Evolutionary conservation across 2,113 vertebrate species (phyloP).

Genomic region (Trematocara marginatum): DNA sequence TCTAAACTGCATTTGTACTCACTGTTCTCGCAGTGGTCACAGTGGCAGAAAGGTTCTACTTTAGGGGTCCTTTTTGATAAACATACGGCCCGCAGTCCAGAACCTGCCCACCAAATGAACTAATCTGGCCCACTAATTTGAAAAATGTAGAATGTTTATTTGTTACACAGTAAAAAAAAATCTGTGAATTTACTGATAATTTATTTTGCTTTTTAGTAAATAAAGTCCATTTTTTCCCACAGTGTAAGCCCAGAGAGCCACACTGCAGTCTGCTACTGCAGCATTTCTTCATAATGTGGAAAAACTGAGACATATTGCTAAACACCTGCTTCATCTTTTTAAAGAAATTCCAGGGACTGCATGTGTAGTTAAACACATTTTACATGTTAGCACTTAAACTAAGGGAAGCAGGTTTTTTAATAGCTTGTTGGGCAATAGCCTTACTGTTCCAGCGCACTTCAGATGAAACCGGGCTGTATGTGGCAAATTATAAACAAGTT

Average conservation of each 20-base stretch:
- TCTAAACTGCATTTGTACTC: neutral
- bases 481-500: neutral
- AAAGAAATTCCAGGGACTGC: neutral
- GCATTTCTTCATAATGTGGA: neutral
- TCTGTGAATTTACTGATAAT: neutral
- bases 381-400: neutral
- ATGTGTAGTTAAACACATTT: neutral
- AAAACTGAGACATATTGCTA: neutral
- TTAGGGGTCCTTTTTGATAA: neutral
- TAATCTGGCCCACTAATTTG: neutral
- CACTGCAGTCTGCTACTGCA: neutral
- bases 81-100: rapidly evolving
- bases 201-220: neutral
- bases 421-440: neutral
- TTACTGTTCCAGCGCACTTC: neutral
- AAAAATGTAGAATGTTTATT: neutral
- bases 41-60: neutral
- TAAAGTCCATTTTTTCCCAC: rapidly evolving
- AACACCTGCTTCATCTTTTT: neutral
- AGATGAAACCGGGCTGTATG: neutral
- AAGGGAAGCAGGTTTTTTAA: neutral
- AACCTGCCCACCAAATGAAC: neutral
- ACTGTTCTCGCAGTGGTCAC: neutral
- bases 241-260: neutral
- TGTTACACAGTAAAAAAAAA: neutral